Conservation (phyloP, 2,888 invertebrate genomes). For the Agrilus mali region DNA sequence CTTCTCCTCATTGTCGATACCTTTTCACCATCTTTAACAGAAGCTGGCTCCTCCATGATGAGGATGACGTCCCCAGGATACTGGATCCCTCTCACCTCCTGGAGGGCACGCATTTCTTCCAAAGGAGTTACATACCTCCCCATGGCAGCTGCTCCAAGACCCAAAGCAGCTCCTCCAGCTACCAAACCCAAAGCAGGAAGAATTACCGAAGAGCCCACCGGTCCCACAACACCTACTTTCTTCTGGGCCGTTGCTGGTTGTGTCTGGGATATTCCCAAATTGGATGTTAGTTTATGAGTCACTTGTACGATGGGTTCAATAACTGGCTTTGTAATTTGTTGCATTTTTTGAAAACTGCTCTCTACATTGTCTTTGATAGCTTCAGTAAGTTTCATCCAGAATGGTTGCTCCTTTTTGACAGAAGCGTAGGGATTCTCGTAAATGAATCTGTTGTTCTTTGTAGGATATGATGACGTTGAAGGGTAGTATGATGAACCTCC, state of each 20-base stretch:
- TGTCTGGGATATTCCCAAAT: slow-evolving; percentile 50
- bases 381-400: slow-evolving; percentile 63
- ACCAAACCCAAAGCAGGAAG: slow-evolving; percentile 65
- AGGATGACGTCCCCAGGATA: slow-evolving; percentile 24
- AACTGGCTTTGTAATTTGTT: slow-evolving; percentile 52
- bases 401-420: slow-evolving; percentile 48
- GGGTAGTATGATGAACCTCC: slow-evolving; percentile 24
- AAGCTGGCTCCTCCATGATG: slow-evolving; percentile 18
- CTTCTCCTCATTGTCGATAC: slow-evolving; percentile 5
- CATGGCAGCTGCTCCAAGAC: slow-evolving; percentile 69
- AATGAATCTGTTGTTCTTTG: slow-evolving; percentile 36
- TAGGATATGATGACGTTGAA: slow-evolving; percentile 23
- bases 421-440: slow-evolving; percentile 45
- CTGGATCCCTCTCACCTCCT: slow-evolving; percentile 5
- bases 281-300: slow-evolving; percentile 66
- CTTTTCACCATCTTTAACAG: background rate
- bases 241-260: slow-evolving; percentile 42
- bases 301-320: slow-evolving; percentile 66
- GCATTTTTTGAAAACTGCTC: slow-evolving; percentile 55
- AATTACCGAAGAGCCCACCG: slow-evolving; percentile 47
- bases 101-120: slow-evolving; percentile 25
- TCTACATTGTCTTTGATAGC: slow-evolving; percentile 61
- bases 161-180: slow-evolving; percentile 71
- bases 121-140: slow-evolving; percentile 46
- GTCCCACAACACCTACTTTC: slow-evolving; percentile 49